phyloP scores from a whole-genome alignment of 2,888 invertebrate species.

The Lepidocyrtoides sp. region DNA sequence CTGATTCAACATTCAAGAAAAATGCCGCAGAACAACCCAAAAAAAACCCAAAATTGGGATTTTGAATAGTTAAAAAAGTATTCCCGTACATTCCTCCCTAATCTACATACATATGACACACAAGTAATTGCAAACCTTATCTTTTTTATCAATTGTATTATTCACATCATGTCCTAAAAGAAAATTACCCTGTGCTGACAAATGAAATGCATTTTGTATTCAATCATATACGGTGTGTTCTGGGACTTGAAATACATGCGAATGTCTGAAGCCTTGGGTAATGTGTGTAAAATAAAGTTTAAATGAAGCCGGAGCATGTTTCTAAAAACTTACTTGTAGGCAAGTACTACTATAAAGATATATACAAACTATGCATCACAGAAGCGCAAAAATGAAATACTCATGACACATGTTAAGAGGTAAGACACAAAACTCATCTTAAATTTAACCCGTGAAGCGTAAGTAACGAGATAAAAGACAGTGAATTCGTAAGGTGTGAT shows the following conservation, averaged over 20 bases:
- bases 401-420: background rate
- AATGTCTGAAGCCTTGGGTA: background rate
- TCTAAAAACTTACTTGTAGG: background rate
- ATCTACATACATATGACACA: too few relatives aligned
- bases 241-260: background rate
- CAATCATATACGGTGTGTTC: background rate
- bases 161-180: constrained; percentile 10
- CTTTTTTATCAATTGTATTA: background rate
- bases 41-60: too few relatives aligned
- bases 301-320: background rate
- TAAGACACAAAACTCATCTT: constrained; percentile 1
- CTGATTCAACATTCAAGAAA: too few relatives aligned
- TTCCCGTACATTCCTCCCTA: too few relatives aligned
- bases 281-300: background rate
- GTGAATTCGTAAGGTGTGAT: background rate
- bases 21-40: too few relatives aligned
- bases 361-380: too few relatives aligned
- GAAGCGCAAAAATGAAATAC: too few relatives aligned
- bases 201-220: too few relatives aligned
- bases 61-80: too few relatives aligned
- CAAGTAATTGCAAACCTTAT: background rate
- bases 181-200: too few relatives aligned
- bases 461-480: too few relatives aligned
- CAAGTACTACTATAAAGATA: too few relatives aligned
- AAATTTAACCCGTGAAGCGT: background rate